phyloP scores from a whole-genome alignment of 2,888 invertebrate species.

The Scelioninae gen. 2 region DNA sequence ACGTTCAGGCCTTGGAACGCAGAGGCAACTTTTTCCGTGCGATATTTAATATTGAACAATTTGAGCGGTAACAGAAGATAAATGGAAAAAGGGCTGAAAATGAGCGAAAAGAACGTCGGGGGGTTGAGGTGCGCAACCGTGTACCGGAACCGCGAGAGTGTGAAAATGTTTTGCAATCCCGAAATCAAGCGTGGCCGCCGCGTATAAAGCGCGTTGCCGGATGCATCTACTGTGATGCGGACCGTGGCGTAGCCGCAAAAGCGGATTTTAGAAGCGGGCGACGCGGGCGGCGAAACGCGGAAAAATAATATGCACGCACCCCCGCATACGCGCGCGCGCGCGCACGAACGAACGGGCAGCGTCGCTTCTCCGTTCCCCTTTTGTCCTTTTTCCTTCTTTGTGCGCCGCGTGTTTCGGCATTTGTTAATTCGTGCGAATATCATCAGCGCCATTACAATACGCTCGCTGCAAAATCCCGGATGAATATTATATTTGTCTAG shows the following conservation, averaged over 20 bases:
- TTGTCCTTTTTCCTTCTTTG: conserved; percentile 47
- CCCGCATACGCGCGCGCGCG: not conserved
- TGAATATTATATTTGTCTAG: conserved; percentile 57
- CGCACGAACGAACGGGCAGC: conserved; percentile 18
- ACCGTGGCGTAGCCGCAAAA: conserved; percentile 69
- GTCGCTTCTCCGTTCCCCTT: conserved; percentile 48
- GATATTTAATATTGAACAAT: conserved; percentile 46
- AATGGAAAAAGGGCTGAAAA: conserved; percentile 45
- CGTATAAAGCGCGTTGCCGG: conserved; percentile 70
- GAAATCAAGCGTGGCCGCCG: conserved; percentile 70
- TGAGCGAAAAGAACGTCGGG: conserved; percentile 26
- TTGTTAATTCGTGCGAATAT: conserved; percentile 59
- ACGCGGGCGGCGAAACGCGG: conserved; percentile 63
- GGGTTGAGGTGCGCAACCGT: conserved; percentile 41
- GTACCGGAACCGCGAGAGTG: conserved; percentile 70
- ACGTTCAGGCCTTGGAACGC: not conserved
- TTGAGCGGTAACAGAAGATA: conserved; percentile 38
- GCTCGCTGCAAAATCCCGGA: conserved; percentile 40
- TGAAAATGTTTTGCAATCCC: conserved; percentile 75
- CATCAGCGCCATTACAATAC: conserved; percentile 56
- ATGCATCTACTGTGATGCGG: conserved; percentile 64
- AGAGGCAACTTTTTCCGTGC: conserved; percentile 6
- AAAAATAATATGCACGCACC: conserved; percentile 55
- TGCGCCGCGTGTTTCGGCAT: conserved; percentile 43
- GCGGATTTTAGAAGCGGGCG: conserved; percentile 69